phyloP scores from a whole-genome alignment of 1,140 invertebrate genomes.

The Physella acuta region DNA sequence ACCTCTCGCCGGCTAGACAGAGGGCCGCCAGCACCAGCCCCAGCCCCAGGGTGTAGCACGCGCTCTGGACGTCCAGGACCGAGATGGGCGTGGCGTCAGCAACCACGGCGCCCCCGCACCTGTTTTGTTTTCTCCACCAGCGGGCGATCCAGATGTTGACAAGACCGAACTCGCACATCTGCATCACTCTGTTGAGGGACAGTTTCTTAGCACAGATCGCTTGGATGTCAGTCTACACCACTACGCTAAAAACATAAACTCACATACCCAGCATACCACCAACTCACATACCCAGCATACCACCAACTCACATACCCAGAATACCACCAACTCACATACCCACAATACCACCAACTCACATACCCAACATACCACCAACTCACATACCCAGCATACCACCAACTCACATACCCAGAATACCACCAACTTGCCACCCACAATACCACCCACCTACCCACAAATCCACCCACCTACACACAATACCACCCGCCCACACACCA shows the following conservation, averaged over 20 bases:
- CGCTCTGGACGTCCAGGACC: conserved; percentile 36
- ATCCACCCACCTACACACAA: neutral
- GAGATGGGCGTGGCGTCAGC: conserved; percentile 30
- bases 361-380: neutral
- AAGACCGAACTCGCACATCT: conserved; percentile 35
- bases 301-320: neutral
- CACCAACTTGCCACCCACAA: neutral
- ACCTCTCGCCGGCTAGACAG: no score
- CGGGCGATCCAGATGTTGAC: conserved; percentile 33
- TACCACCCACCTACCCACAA: neutral
- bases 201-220: neutral
- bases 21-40: no score
- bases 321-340: neutral
- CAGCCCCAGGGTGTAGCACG: no score
- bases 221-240: neutral
- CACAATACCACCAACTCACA: neutral
- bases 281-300: neutral
- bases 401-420: neutral
- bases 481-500: neutral
- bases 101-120: conserved; percentile 25
- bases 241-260: neutral
- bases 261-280: neutral
- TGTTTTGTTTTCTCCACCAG: conserved; percentile 31
- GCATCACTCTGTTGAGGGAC: conserved; percentile 29
- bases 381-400: neutral